phyloP scores from a whole-genome alignment of 1,140 invertebrate genomes.

The Eciton burchellii region DNA sequence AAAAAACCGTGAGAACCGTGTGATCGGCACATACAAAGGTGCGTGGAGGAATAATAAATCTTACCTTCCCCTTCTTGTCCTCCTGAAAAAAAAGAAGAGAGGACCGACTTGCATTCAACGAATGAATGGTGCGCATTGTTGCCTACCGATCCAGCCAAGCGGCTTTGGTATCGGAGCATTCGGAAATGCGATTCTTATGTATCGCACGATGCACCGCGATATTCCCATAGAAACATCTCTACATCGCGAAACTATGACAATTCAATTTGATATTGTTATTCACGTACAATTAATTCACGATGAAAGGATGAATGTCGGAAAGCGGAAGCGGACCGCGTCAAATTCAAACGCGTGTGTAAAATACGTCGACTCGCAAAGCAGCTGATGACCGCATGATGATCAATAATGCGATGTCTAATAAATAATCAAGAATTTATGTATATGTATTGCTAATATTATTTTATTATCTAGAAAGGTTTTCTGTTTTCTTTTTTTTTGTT shows the following conservation, averaged over 20 bases:
- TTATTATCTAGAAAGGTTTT: too few relatives aligned
- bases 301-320: not conserved
- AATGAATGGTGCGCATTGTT: conserved; percentile 73
- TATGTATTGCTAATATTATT: too few relatives aligned
- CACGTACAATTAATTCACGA: not conserved
- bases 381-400: too few relatives aligned
- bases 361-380: too few relatives aligned
- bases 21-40: conserved; percentile 58
- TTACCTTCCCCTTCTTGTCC: conserved; percentile 3
- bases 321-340: too few relatives aligned
- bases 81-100: conserved; percentile 38
- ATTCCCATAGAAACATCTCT: not conserved
- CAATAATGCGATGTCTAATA: too few relatives aligned
- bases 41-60: conserved; percentile 48
- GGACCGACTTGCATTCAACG: conserved; percentile 64
- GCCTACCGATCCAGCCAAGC: conserved; percentile 58
- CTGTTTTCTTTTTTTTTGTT: too few relatives aligned
- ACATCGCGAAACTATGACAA: too few relatives aligned
- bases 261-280: too few relatives aligned
- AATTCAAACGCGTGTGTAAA: too few relatives aligned
- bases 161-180: conserved; percentile 45
- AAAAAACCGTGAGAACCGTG: conserved; percentile 40
- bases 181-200: conserved; percentile 54
- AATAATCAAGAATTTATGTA: too few relatives aligned
- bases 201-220: not conserved